Evolutionary conservation across 2,797 vertebrate species (phyloP), one percentile per base, ranked within the genome.

Genomic region (Sebastes umbrosus): DNA sequence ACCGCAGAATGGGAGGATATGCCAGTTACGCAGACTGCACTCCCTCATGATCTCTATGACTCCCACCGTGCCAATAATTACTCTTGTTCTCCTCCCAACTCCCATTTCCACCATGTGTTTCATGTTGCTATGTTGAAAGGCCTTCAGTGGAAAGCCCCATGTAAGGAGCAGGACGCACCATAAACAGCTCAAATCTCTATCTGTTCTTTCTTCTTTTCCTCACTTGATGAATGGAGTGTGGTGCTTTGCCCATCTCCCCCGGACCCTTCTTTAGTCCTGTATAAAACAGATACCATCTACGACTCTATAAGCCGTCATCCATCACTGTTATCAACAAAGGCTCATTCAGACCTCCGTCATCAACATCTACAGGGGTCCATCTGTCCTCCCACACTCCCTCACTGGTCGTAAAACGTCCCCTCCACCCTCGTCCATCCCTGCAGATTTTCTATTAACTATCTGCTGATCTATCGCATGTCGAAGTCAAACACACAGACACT

Each of bases 321-420:
- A 80, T 93, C 89, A 85, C 69, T 34, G 36, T 79, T 90, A 92
- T 92, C 89, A 90, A 90, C 87, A 92, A 90, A 92, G 80, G 39
- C 78, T 62, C 39, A 58, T 86, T 89, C 67, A 77, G 80, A 77
- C 86, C 85, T 83, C 73, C 55, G 83, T 81, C 75, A 75, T 27
- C 3, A 66, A 82, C 65, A 65, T 88, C 79, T 69, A 69, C 69
- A 73, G 68, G 76, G 79, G 73, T 88, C 65, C 69, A 65, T 75
- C 69, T 71, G 32, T 66, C 66, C 72, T 66, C 79, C 77, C 69
- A 82, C 39, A 59, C 69, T 67, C 54, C 7, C 36, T 80, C 10
- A 67, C 67, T 60, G 32, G 14, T 75, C 2, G 6, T 83, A 73
- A 88, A 77, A 69, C 57, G 55, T 46, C 32, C 36, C 43, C 57